Base-by-base conservation (phyloP, 2,888 invertebrate genomes). In the Caenorhabditis sp. region DNA sequence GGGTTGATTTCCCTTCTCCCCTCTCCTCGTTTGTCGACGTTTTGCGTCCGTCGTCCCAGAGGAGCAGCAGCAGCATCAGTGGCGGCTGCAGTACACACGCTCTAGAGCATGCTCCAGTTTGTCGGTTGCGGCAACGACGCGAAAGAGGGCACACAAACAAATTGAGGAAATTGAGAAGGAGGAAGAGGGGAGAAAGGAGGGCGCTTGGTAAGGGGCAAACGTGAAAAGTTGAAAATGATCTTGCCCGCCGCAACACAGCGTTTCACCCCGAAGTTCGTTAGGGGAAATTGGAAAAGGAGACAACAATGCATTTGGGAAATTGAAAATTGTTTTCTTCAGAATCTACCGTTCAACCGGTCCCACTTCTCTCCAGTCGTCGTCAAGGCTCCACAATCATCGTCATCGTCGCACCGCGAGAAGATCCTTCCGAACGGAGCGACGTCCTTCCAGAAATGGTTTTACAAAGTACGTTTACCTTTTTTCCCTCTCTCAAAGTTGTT, bases 91-190 rank as follows among this genome's bases (percentile, higher is more conserved):
- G 22, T n/a, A 56, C 64, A 72, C 56, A 56, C 56, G 13, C 58
- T 60, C 50, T 51, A 32, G n/a, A n/a, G 68, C 76, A 62, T 68
- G 68, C 53, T 68, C 61, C 62, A 68, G 68, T 77, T 68, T 77
- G 58, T 47, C 61, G 51, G 47, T 44, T 56, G 71, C 71, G 35
- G 74, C 58, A 58, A 44, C 32, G 51, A 28, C 2, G 35, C 37
- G 44, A 67, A 67, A 77, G 69, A 64, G 64, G 65, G 64, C 70
- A 65, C 70, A 70, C 78, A 65, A 69, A 70, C 64, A 68, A 70
- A 65, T 26, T 51, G 50, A 51, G 9, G 65, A 64, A 70, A 61
- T 55, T 58, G 50, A 74, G 56, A 28, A 56, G 64, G 56, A 37
- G 37, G 44, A 55, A 8, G 37, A 51, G 40, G 24, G 26, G 11